phyloP scores from a whole-genome alignment of 2,113 vertebrate species.

The Poeciliopsis retropinna region DNA sequence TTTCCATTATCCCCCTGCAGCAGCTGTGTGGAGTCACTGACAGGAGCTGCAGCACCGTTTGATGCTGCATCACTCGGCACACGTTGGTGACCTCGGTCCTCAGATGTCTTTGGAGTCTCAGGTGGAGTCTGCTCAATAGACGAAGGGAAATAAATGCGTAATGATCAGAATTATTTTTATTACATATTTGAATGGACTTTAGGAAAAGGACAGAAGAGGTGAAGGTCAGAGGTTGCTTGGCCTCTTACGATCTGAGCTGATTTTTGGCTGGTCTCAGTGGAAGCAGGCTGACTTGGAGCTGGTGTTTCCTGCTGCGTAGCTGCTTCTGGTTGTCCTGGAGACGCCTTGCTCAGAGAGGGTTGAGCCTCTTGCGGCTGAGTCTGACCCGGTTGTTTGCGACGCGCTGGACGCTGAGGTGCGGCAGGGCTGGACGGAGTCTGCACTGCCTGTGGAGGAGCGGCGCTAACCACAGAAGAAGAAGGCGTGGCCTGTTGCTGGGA shows the following conservation, averaged over 20 bases:
- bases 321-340: constrained; percentile 24
- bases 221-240: constrained; percentile 3
- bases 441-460: constrained; percentile 62
- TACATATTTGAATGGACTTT: background rate
- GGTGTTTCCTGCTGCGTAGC: constrained; percentile 43
- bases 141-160: background rate
- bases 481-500: constrained; percentile 52
- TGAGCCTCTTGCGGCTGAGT: constrained; percentile 52
- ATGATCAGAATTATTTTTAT: background rate
- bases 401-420: constrained; percentile 78
- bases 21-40: constrained; percentile 88
- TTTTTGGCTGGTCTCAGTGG: constrained; percentile 55
- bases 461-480: constrained; percentile 29
- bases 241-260: constrained; percentile 59
- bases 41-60: constrained; percentile 81
- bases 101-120: constrained; percentile 86
- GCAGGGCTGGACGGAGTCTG: constrained; percentile 75
- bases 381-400: constrained; percentile 70
- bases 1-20: constrained; percentile 87
- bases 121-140: constrained; percentile 62
- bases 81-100: constrained; percentile 84
- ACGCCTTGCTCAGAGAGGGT: constrained; percentile 47
- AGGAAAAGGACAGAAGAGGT: background rate
- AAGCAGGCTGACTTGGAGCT: constrained; percentile 32
- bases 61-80: constrained; percentile 87